Base-by-base conservation (phyloP, 2,888 invertebrate species). In the Nemotelus nigrinus region DNA sequence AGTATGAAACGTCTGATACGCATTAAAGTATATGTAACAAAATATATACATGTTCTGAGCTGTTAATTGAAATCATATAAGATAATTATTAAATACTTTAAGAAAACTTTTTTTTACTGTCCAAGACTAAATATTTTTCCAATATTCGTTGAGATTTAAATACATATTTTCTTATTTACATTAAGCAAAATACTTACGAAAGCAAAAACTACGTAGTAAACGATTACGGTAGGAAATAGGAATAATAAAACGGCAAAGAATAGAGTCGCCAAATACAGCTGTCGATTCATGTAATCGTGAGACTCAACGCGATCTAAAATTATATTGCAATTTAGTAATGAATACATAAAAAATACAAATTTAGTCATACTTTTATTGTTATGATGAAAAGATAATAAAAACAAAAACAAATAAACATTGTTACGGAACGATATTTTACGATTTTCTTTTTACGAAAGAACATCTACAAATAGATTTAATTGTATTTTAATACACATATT, bases 151-250 rank as follows among this genome's bases (percentile, higher is more conserved):
- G 25, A 25, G 25, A 25, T 25, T 25, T 25, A 25, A 25, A 25
- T 25, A 25, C 25, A 25, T 25, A 25, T 25, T 25, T 25, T 25
- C 25, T 25, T 25, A 25, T 25, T 25, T 25, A 25, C 25, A 25
- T 25, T 25, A 25, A 25, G 25, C 25, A 25, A 25, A 4, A 53
- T 53, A 80, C 84, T 84, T 83, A 87, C 87, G 8, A 84, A 81
- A 55, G 87, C 86, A 81, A 87, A 87, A 5, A 87, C 87, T 2
- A 84, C 82, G 77, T 87, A 87, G 78, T 87, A 87, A 7, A 86
- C 84, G 2, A 87, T 78, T 5, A 86, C 83, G 8, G 87, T 87
- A 8, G 87, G 87, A 68, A 87, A 83, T 8, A 87, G 80, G 72
- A 87, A 87, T 10, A 87, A 80, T 43, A 87, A 81, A 1, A 85